These are phyloP conservation scores for Orthonyx spaldingii DNA, from an alignment of 2,113 vertebrate genomes.

Conservation along the genomic window DNA sequence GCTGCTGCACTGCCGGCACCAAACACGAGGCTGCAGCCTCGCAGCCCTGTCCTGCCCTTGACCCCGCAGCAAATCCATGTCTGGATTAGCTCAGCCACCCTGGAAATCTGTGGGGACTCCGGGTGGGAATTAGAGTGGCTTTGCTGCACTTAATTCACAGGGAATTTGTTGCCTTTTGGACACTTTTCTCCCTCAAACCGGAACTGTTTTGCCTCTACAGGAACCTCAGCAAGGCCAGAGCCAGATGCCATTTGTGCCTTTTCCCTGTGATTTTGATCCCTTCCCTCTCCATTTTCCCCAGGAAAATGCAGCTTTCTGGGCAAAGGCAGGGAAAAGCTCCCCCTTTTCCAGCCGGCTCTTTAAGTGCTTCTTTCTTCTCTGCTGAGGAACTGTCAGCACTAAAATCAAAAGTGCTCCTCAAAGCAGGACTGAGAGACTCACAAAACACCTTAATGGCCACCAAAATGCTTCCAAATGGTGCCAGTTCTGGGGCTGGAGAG, in stretches of 20 bases:
- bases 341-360: not conserved
- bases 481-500: not conserved
- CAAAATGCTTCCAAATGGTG: not conserved
- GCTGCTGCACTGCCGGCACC: not conserved
- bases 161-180: not conserved
- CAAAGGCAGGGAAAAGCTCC: not conserved
- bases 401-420: not conserved
- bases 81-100: constrained; percentile 26
- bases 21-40: not conserved
- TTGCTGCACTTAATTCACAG: not conserved
- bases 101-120: not conserved
- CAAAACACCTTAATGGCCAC: not conserved
- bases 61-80: not conserved
- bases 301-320: not conserved
- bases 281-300: not conserved
- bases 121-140: not conserved
- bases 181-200: not conserved
- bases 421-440: not conserved
- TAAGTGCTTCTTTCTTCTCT: not conserved
- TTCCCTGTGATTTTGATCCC: not conserved
- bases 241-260: fast-evolving
- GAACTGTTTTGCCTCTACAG: not conserved
- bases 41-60: constrained; percentile 31
- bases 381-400: not conserved
- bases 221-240: fast-evolving